Base-by-base conservation (phyloP, 2,113 vertebrate species). In the Tympanuchus pallidicinctus region DNA sequence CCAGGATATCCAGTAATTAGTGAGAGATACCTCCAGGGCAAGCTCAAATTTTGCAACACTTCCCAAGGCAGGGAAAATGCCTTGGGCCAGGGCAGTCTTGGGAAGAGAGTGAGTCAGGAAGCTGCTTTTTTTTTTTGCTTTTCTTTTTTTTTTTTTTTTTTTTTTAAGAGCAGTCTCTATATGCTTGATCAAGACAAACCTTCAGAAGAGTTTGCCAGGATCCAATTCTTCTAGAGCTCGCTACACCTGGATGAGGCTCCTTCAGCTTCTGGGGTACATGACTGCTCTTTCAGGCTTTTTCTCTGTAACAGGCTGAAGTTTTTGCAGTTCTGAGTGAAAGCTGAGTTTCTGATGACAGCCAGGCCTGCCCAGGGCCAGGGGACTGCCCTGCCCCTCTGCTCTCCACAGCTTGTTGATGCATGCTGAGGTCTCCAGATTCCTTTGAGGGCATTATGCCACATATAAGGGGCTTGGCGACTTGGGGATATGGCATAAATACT, bases 1-100 rank as follows among this genome's bases (percentile, higher is more conserved):
- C 95, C 86, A 96, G 95, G 96, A 95, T 96, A 96, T 96, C 93
- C 93, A 95, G 93, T 95, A 94, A 95, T 95, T 94, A 95, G 88
- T 69, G 85, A 81, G 87, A 91, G 77, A 91, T 83, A 66, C 85
- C 96, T 95, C 48, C 36, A 63, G 80, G 95, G 95, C 79, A 90
- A 94, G 88, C 76, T 95, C 86, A 36, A 72, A 93, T 94, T 96
- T 95, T 91, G 91, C 94, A 94, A 95, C 80, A 93, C 91, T 96
- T 96, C 94, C 95, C 91, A 96, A 97, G 93, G 94, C 95, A 94
- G 95, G 70, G 93, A 95, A 83, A 82, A 72, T 32, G 93, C 95
- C 73, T 40, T 66, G 65, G 91, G 96, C 96, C 75, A 90, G 93
- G 96, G 94, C 93, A 96, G 94, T 90, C 93, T 96, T 96, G 95